Evolutionary conservation across 2,888 invertebrate species (phyloP).

Genomic region (Kuschelorhynchus macadamiae): DNA sequence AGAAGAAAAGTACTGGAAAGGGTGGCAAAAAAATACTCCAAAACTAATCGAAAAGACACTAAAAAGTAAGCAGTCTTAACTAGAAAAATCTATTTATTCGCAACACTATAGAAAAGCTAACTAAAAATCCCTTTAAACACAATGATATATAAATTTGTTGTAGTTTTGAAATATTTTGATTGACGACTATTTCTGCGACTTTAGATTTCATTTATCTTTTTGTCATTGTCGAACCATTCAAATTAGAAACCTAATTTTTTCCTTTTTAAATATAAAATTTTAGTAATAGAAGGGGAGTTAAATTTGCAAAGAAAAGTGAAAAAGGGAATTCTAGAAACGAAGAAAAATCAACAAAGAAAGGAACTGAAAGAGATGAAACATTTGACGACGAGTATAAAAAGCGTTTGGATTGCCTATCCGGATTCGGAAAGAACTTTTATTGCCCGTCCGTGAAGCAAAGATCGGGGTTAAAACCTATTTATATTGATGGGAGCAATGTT

Average conservation of each 20-base stretch:
- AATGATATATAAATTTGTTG: too few species aligned
- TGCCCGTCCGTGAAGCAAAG: conserved; percentile 24
- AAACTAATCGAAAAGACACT: not conserved
- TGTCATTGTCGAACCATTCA: too few species aligned
- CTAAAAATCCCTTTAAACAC: not conserved
- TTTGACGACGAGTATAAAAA: conserved; percentile 19
- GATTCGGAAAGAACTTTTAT: conserved; percentile 39
- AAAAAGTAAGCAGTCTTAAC: not conserved
- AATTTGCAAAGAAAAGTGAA: too few species aligned
- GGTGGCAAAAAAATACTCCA: not conserved
- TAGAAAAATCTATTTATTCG: not conserved
- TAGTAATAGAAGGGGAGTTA: too few species aligned
- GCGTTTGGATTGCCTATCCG: conserved; percentile 18
- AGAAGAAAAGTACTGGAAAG: not conserved
- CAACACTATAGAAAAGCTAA: not conserved
- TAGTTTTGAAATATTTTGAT: too few species aligned
- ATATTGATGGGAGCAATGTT: conserved; percentile 46
- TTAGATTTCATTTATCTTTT: too few species aligned
- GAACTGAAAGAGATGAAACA: not conserved
- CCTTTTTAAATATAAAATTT: too few species aligned
- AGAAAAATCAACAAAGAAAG: too few species aligned
- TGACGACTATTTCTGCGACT: too few species aligned
- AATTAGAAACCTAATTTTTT: too few species aligned
- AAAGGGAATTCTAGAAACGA: too few species aligned
- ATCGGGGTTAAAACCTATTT: conserved; percentile 38